phyloP scores from a whole-genome alignment of 2,113 vertebrate species.

The Pachyramphus minor region DNA sequence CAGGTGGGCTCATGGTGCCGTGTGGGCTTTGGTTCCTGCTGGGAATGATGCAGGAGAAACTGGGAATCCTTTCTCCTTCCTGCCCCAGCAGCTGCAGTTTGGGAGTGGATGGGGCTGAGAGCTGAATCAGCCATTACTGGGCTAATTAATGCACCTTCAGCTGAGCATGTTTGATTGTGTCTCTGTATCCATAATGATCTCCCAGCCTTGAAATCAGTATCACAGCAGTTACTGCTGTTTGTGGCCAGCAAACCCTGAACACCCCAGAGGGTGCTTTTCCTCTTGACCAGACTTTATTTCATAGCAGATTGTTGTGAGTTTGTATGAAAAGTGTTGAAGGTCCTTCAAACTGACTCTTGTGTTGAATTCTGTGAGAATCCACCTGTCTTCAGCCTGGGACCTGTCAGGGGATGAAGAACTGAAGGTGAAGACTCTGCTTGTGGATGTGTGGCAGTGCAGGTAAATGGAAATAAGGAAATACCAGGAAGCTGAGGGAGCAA shows the following conservation, averaged over 20 bases:
- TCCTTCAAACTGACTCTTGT: not conserved
- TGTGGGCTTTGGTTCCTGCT: not conserved
- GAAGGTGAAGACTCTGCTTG: not conserved
- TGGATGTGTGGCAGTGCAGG: not conserved
- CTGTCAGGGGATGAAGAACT: not conserved
- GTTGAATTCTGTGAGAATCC: not conserved
- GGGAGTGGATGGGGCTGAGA: not conserved
- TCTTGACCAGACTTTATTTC: not conserved
- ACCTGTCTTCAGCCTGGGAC: not conserved
- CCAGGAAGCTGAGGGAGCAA: too few species aligned
- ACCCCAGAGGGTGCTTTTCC: not conserved
- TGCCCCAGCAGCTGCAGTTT: fast-evolving
- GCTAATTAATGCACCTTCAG: not conserved
- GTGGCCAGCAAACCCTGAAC: not conserved
- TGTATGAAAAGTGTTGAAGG: not conserved
- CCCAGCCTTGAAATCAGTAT: not conserved
- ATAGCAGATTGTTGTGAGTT: not conserved
- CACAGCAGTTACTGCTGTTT: not conserved
- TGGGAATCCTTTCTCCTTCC: not conserved
- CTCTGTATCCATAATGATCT: fast-evolving
- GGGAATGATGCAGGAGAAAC: fast-evolving
- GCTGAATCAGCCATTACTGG: fast-evolving
- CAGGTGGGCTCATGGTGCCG: fast-evolving
- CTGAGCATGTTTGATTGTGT: not conserved
- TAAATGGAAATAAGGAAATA: not conserved